Base-by-base conservation (phyloP, 2,797 vertebrate genomes). In the Acanthiza pusilla region DNA sequence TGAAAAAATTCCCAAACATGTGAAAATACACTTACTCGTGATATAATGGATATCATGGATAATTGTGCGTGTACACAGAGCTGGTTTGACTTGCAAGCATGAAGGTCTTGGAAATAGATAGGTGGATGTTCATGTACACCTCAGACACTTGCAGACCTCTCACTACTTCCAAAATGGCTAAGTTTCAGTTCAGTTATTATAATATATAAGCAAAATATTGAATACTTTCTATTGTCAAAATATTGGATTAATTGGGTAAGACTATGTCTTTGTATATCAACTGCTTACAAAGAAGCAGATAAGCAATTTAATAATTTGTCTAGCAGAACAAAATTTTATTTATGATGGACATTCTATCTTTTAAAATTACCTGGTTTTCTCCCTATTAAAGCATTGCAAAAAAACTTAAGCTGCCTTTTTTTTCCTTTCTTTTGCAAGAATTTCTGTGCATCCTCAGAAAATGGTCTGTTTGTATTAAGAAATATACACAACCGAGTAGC, bases 31-130 rank as follows among this genome's bases (percentile, higher is more conserved):
- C 25, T 38, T 77, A 26, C 7, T 75, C 4, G 16, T 62, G 40
- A 25, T 66, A 40, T 22, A 66, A 58, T 19, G 21, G 11, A 38
- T 85, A 47, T 40, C 45, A 60, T 16, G 30, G 26, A 15, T 38
- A 55, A 57, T 6, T 42, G 11, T 55, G 2, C 15, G 5, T 11
- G 19, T 19, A 13, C 34, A 47, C 0, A 2, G 61, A 43, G 3
- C 14, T 75, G 17, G n/a, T 43, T 42, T 40, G n/a, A 65, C 34
- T 81, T 78, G 6, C 14, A 23, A 10, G 10, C 13, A 43, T 5
- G 30, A 63, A 85, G 29, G 4, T 32, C 47, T 5, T 60, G 9
- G 34, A 71, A 82, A 75, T 20, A 20, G 36, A 75, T 20, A 47
- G 21, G 2, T n/a, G 4, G 53, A 47, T 66, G 10, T n/a, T 23